Percentiles rank a stretch among this genome's conserved stretches.
These are phyloP conservation scores for Apis laboriosa DNA, from an alignment of 1,140 invertebrate species.

Conservation along the genomic window DNA sequence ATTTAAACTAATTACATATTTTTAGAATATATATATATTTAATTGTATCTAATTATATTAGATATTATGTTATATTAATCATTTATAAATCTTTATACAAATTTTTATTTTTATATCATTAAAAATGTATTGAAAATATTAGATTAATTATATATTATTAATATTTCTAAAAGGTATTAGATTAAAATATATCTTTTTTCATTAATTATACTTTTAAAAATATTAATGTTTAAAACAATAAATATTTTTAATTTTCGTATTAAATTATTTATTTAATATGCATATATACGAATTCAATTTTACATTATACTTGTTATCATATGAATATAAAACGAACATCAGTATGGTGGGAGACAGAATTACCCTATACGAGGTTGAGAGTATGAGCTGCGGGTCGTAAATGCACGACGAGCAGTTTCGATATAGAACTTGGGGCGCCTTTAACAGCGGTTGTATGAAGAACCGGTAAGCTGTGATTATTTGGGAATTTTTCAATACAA, in stretches of 20 bases:
- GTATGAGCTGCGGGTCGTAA: slow-evolving; percentile 54
- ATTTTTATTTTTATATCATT: not conserved
- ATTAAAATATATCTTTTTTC: not conserved
- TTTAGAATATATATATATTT: too few species aligned
- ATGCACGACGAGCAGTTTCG: slow-evolving; percentile 52
- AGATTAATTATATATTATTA: not conserved
- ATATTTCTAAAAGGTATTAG: not conserved
- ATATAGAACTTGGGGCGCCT: slow-evolving; percentile 50
- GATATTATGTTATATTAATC: not conserved
- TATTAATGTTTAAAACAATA: not conserved
- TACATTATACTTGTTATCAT: not conserved
- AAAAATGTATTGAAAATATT: not conserved
- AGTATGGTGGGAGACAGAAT: slow-evolving; percentile 10
- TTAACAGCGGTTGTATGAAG: slow-evolving; percentile 35
- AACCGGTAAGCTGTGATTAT: slow-evolving; percentile 37
- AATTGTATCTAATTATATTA: not conserved
- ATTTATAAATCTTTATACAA: not conserved
- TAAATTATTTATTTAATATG: not conserved
- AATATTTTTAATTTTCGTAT: not conserved
- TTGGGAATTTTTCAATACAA: slow-evolving; percentile 16
- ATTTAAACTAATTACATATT: not conserved
- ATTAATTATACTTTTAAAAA: not conserved
- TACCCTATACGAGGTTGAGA: slow-evolving; percentile 38
- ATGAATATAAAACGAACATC: not conserved
- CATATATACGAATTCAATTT: not conserved